Evolutionary conservation across 2,888 invertebrate genomes (phyloP).

Genomic region (Harpagoxenus sublaevis): DNA sequence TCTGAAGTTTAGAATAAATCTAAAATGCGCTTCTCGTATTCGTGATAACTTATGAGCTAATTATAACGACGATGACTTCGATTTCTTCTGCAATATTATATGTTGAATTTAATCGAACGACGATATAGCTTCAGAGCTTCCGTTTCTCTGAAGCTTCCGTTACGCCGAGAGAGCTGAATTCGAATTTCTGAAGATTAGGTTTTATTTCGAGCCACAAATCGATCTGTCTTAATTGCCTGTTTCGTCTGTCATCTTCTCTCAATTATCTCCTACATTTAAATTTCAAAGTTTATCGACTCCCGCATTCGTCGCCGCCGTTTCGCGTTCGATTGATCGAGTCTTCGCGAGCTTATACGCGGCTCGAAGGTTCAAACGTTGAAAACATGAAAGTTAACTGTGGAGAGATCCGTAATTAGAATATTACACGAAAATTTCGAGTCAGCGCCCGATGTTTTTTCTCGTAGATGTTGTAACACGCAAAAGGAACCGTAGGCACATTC

Average conservation of each 20-base stretch:
- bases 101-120: background rate
- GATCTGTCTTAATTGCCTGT: background rate
- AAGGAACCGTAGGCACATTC: slow-evolving; percentile 42
- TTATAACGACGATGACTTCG: background rate
- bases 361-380: slow-evolving; percentile 41
- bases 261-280: slow-evolving; percentile 12
- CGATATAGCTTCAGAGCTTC: background rate
- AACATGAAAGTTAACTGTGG: slow-evolving; percentile 50
- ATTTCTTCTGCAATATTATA: background rate
- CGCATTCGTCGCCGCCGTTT: background rate
- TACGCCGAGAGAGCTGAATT: background rate
- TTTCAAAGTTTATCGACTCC: background rate
- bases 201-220: background rate
- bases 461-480: slow-evolving; percentile 40
- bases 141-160: background rate
- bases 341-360: slow-evolving; percentile 59
- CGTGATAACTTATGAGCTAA: background rate
- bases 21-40: background rate
- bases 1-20: background rate
- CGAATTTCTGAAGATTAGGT: background rate
- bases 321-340: background rate
- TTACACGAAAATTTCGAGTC: slow-evolving; percentile 53
- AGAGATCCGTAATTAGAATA: slow-evolving; percentile 52
- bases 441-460: slow-evolving; percentile 68
- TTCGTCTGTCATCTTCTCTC: background rate